A percentile compares a stretch with the other conserved stretches of the same genome.
Conservation (phyloP, 2,797 vertebrate genomes). For the Sebastolobus altivelis region DNA sequence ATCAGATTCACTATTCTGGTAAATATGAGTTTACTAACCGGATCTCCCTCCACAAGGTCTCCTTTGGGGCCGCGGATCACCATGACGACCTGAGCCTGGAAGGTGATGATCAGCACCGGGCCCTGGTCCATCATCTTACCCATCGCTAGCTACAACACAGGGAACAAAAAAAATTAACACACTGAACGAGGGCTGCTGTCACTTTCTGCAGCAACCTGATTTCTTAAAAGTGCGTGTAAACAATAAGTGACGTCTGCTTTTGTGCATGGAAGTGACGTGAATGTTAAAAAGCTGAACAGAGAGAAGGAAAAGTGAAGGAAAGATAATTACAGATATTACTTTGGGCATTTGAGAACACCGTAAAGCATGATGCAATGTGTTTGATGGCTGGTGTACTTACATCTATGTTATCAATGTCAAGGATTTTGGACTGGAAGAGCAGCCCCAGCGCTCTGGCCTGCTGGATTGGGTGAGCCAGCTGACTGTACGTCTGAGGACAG, state of each 20-base stretch:
- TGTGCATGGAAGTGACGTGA: background rate
- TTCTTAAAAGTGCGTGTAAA: background rate
- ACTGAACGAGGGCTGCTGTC: background rate
- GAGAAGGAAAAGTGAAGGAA: too few species aligned
- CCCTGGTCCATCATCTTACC: conserved; percentile 98
- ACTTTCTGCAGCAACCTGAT: background rate
- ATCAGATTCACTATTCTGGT: conserved; percentile 26
- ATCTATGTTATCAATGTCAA: conserved; percentile 94
- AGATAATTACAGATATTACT: background rate
- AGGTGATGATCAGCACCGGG: conserved; percentile 94
- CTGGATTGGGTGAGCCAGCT: conserved; percentile 93
- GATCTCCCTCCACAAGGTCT: conserved; percentile 93
- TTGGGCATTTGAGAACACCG: background rate
- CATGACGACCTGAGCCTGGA: conserved; percentile 96
- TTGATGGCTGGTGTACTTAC: conserved; percentile 81
- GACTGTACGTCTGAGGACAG: conserved; percentile 90
- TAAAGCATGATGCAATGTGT: background rate
- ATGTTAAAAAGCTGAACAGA: background rate
- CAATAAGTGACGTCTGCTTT: background rate
- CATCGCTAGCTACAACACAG: conserved; percentile 89
- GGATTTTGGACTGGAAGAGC: conserved; percentile 92
- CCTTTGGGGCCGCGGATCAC: conserved; percentile 91
- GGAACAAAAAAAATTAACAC: background rate
- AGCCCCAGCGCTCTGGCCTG: conserved; percentile 90
- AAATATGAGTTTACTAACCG: conserved; percentile 82